These are phyloP conservation scores for Chalcosyrphus nemorum DNA, from an alignment of 2,888 invertebrate genomes.

Conservation along the genomic window DNA sequence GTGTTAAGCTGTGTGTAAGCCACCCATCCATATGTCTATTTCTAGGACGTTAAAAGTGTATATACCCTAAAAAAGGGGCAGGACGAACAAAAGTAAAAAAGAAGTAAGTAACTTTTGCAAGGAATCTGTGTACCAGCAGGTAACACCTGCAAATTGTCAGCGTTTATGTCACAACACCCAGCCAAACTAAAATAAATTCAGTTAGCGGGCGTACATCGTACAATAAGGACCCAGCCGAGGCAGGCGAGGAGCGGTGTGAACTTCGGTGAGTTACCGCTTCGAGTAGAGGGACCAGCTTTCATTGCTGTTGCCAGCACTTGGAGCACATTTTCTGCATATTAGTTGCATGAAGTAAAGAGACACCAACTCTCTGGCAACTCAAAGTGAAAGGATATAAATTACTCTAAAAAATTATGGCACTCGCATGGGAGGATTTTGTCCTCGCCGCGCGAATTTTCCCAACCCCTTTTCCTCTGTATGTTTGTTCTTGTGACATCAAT, in stretches of 20 bases:
- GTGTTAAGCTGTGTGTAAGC: background rate
- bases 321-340: slow-evolving; percentile 57
- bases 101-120: background rate
- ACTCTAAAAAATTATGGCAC: slow-evolving; percentile 53
- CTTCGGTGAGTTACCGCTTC: background rate
- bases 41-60: background rate
- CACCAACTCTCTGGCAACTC: slow-evolving; percentile 39
- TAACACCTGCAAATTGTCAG: slow-evolving; percentile 54
- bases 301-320: slow-evolving; percentile 39
- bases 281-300: background rate
- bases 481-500: slow-evolving; percentile 66
- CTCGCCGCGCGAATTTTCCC: background rate
- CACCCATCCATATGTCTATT: background rate
- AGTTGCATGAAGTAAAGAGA: slow-evolving; percentile 48
- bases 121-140: background rate
- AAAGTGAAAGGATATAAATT: slow-evolving; percentile 65
- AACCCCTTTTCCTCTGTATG: slow-evolving; percentile 13
- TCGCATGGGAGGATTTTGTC: slow-evolving; percentile 22
- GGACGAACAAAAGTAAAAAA: background rate
- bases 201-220: background rate
- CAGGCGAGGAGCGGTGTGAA: background rate
- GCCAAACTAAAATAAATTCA: slow-evolving; percentile 35
- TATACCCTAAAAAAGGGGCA: background rate
- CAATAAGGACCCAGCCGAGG: no score
- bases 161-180: slow-evolving; percentile 12